A percentile compares a stretch with the other conserved stretches of the same genome.
Conservation (phyloP, 2,113 vertebrate genomes). For the Leiothrix lutea region DNA sequence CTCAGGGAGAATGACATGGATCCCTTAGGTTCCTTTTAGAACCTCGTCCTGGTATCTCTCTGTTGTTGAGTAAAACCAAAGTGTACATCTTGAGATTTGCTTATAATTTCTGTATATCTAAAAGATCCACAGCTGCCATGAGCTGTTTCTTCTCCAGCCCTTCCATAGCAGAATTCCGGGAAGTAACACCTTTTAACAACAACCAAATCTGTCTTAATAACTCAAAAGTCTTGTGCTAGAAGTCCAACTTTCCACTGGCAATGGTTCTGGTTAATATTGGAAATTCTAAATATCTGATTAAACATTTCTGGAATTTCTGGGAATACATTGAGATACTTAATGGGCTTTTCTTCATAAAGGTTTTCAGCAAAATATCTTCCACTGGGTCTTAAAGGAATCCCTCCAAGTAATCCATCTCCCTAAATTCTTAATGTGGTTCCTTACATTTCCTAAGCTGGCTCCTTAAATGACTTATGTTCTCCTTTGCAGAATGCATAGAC, state of each 20-base stretch:
- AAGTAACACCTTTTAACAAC: constrained; percentile 39
- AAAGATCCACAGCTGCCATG: not conserved
- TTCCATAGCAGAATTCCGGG: not conserved
- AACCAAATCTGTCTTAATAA: constrained; percentile 30
- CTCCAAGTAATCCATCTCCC: constrained; percentile 13
- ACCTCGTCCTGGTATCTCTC: not conserved
- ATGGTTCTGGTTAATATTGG: constrained; percentile 13
- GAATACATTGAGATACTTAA: not conserved
- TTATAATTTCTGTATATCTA: not conserved
- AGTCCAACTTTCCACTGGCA: constrained; percentile 56
- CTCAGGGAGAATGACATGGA: fast-evolving
- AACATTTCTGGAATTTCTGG: constrained; percentile 57
- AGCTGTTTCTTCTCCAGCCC: not conserved
- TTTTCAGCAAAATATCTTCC: constrained; percentile 31
- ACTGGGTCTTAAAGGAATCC: not conserved
- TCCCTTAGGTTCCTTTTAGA: not conserved
- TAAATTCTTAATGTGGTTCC: constrained; percentile 19
- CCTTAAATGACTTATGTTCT: constrained; percentile 15
- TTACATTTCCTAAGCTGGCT: not conserved
- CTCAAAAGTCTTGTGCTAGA: not conserved
- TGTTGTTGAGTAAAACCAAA: not conserved
- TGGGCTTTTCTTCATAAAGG: not conserved
- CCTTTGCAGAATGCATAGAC: constrained; percentile 31
- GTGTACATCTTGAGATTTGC: not conserved
- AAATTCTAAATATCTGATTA: constrained; percentile 53